Percentiles rank a stretch among this genome's conserved stretches.
Conservation (phyloP, 2,888 invertebrate genomes). For the Stenodera caucasica region DNA sequence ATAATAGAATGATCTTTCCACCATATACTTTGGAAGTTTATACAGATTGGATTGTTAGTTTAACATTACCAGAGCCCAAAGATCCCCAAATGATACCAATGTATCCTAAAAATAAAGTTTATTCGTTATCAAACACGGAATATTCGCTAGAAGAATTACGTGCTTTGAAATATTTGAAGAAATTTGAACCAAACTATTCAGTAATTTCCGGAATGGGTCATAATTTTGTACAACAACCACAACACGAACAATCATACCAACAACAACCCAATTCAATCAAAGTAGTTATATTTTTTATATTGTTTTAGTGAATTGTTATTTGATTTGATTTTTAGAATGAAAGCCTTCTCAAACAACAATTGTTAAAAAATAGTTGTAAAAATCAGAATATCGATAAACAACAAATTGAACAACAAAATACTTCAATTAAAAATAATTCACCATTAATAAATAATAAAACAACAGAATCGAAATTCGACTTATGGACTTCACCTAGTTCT, state of each 20-base stretch:
- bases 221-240: too few species aligned
- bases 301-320: too few species aligned
- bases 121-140: constrained; percentile 64
- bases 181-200: constrained; percentile 23
- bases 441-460: neutral
- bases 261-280: constrained; percentile 12
- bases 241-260: too few species aligned
- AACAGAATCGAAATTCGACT: constrained; percentile 15
- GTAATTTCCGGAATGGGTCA: neutral
- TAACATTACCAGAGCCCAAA: constrained; percentile 65
- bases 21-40: constrained; percentile 58
- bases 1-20: constrained; percentile 49
- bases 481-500: constrained; percentile 23
- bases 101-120: constrained; percentile 71
- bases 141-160: constrained; percentile 78
- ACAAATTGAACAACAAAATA: neutral
- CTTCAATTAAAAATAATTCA: neutral
- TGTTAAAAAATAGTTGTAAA: neutral
- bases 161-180: constrained; percentile 48
- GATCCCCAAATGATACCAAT: constrained; percentile 65
- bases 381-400: neutral
- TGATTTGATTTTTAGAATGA: neutral
- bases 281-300: neutral
- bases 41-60: constrained; percentile 58
- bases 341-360: neutral